Percentiles rank a stretch among this genome's conserved stretches.
Conservation (phyloP, 2,888 invertebrate species). For the Melinaea marsaeus region DNA sequence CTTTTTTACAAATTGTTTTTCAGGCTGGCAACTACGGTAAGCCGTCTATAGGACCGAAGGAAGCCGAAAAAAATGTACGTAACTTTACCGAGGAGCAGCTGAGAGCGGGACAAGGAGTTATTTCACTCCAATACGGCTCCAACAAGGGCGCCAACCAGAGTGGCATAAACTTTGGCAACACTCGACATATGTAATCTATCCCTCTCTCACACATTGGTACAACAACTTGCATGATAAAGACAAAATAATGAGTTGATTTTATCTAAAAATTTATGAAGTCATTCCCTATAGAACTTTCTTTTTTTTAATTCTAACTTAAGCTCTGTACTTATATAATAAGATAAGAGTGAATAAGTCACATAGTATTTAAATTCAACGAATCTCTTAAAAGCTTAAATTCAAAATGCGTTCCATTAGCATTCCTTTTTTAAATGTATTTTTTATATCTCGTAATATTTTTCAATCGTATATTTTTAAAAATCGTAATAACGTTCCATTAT, state of each 20-base stretch:
- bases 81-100: slow-evolving; percentile 96
- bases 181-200: slow-evolving; percentile 91
- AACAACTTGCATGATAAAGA: slow-evolving; percentile 18
- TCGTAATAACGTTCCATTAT: slow-evolving; percentile 8
- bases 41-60: slow-evolving; percentile 96
- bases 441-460: no score
- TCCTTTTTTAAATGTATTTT: slow-evolving; percentile 11
- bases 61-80: slow-evolving; percentile 95
- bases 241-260: slow-evolving; percentile 3
- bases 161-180: slow-evolving; percentile 98
- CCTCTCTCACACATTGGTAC: slow-evolving; percentile 20
- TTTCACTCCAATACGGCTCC: slow-evolving; percentile 96
- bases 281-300: slow-evolving; percentile 15
- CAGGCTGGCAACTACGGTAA: slow-evolving; percentile 89
- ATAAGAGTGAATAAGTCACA: neutral
- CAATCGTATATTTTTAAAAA: no score
- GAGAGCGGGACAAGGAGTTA: slow-evolving; percentile 94
- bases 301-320: slow-evolving; percentile 12
- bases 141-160: slow-evolving; percentile 98
- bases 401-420: slow-evolving; percentile 11
- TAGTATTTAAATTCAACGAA: neutral
- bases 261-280: slow-evolving; percentile 16
- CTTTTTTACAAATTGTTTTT: slow-evolving; percentile 36
- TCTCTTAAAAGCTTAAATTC: slow-evolving; percentile 2
- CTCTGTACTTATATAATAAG: slow-evolving; percentile 27